phyloP scores from a whole-genome alignment of 2,888 invertebrate species.

The Plagodis pulveraria region DNA sequence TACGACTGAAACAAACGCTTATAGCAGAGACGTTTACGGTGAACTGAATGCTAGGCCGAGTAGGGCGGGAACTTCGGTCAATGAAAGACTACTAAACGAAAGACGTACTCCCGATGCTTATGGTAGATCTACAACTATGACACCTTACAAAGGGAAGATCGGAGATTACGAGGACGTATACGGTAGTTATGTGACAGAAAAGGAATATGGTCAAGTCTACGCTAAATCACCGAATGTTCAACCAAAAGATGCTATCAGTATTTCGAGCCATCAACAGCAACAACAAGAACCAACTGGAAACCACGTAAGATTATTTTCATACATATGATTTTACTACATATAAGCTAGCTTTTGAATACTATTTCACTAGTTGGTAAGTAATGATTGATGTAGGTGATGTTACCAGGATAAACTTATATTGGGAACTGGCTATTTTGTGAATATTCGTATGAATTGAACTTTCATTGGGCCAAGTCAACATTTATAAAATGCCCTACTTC shows the following conservation, averaged over 20 bases:
- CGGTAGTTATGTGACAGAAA: slow-evolving; percentile 63
- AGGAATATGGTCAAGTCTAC: slow-evolving; percentile 80
- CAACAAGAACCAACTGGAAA: slow-evolving; percentile 55
- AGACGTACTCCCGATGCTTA: slow-evolving; percentile 94
- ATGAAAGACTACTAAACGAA: slow-evolving; percentile 82
- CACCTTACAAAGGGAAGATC: slow-evolving; percentile 69
- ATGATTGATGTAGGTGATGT: too few species aligned
- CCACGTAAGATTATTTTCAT: slow-evolving; percentile 55
- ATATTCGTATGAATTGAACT: neutral
- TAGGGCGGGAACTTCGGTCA: slow-evolving; percentile 57
- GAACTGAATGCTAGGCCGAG: slow-evolving; percentile 60
- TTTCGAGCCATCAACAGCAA: slow-evolving; percentile 61
- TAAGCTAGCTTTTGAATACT: too few species aligned
- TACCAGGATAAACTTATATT: neutral
- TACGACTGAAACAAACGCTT: slow-evolving; percentile 53
- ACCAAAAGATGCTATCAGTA: slow-evolving; percentile 57
- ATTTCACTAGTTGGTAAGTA: too few species aligned
- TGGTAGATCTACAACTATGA: slow-evolving; percentile 86
- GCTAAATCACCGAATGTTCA: slow-evolving; percentile 86
- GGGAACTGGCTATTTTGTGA: neutral
- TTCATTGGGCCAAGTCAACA: too few species aligned
- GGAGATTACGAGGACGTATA: slow-evolving; percentile 93
- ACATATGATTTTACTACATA: too few species aligned
- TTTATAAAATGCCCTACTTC: too few species aligned
- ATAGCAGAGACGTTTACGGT: slow-evolving; percentile 69